These are phyloP conservation scores for Amitus sp. DNA, from an alignment of 2,888 invertebrate genomes.

Conservation along the genomic window DNA sequence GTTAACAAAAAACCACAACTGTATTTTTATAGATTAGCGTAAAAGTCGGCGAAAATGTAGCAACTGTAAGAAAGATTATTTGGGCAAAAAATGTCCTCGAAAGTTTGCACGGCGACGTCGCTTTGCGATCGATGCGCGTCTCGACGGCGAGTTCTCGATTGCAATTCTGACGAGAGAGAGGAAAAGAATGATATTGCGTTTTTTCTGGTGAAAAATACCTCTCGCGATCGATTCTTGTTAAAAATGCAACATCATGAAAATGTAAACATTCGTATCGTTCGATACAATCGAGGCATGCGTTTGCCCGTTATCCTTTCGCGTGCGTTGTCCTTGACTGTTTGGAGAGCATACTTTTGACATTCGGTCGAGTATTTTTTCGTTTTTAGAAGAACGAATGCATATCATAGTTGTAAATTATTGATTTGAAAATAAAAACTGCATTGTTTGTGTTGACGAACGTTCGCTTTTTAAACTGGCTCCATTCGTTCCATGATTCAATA, in stretches of 20 bases:
- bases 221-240: constrained; percentile 32
- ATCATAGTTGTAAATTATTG: constrained; percentile 91
- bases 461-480: constrained; percentile 10
- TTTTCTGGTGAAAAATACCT: constrained; percentile 25
- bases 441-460: constrained; percentile 62
- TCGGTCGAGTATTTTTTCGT: constrained; percentile 53
- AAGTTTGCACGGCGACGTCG: not conserved
- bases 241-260: not conserved
- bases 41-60: not conserved
- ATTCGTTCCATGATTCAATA: no score
- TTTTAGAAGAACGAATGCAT: constrained; percentile 86
- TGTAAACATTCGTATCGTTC: constrained; percentile 25
- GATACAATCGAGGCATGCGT: constrained; percentile 35
- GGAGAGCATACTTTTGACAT: no score
- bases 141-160: constrained; percentile 32
- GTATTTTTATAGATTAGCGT: constrained; percentile 8
- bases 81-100: not conserved
- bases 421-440: constrained; percentile 85
- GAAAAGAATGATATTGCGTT: constrained; percentile 32
- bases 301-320: constrained; percentile 34
- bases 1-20: constrained; percentile 1
- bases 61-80: not conserved
- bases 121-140: constrained; percentile 11
- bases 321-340: constrained; percentile 35
- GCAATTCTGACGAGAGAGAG: constrained; percentile 14